phyloP scores from a whole-genome alignment of 2,113 vertebrate species.

The Capricornis sumatraensis region DNA sequence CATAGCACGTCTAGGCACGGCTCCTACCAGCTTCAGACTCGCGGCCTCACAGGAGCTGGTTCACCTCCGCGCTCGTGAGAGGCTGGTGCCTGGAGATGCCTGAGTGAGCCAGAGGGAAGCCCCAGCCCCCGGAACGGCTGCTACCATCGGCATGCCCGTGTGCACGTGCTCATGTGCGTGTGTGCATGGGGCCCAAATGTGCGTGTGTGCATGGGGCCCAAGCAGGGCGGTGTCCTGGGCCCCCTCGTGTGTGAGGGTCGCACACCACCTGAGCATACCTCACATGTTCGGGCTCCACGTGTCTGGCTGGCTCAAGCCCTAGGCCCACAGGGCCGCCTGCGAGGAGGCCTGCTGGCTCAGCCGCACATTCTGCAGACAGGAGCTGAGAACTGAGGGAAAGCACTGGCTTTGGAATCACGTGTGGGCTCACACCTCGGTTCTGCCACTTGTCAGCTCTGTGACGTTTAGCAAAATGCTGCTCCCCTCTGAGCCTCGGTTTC shows the following conservation, averaged over 20 bases:
- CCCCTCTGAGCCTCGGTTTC: background rate
- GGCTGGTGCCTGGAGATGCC: background rate
- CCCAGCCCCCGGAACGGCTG: background rate
- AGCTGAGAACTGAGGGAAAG: background rate
- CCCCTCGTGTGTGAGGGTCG: background rate
- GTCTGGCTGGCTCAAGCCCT: background rate
- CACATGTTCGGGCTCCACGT: too few relatives aligned
- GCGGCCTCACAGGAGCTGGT: slow-evolving; percentile 61
- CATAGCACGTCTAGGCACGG: slow-evolving; percentile 67
- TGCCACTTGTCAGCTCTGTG: background rate
- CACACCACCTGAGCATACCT: too few relatives aligned
- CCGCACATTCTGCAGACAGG: background rate
- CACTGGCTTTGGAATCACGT: background rate
- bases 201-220: rapidly evolving
- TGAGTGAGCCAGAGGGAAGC: too few relatives aligned
- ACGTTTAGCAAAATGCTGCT: background rate
- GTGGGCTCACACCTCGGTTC: background rate
- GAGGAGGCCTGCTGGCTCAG: background rate
- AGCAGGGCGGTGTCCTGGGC: background rate
- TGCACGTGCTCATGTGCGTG: rapidly evolving
- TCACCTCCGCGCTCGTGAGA: slow-evolving; percentile 30
- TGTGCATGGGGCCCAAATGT: background rate
- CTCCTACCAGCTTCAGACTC: slow-evolving; percentile 52
- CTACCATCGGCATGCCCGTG: rapidly evolving
- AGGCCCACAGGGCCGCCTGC: background rate